Base-by-base conservation (phyloP, 2,888 invertebrate genomes). In the Amblyteles armatorius region DNA sequence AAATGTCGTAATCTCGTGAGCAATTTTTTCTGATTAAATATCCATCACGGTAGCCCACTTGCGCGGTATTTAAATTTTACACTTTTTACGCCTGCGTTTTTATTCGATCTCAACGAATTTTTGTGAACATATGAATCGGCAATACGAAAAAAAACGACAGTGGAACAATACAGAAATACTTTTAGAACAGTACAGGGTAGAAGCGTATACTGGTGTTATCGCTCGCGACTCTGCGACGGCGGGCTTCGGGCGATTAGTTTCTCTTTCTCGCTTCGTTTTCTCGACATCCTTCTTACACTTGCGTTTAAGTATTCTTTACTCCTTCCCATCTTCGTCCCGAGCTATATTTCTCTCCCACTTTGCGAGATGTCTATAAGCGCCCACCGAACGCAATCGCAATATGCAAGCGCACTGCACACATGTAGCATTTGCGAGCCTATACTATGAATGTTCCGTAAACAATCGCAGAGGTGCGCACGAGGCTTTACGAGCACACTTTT, bases 151-250 rank as follows among this genome's bases (percentile, higher is more conserved):
- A 22, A 36, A 7, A 50, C 11, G 26, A 26, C 57, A 4, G 13
- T 57, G 26, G 22, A 57, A 26, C 57, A 11, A 55, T 9, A 29
- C 26, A 16, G 57, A 60, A 73, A 60, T 26, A 40, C 44, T 60
- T 73, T 73, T 60, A 22, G 36, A 72, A 60, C 26, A 44, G 26
- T 11, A 63, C 7, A 55, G 65, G 13, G 36, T 48, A 22, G 40
- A 79, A 44, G 40, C 50, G 71, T 52, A 40, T 36, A 79, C 79
- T 79, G 74, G 50, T 67, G 74, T 76, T 81, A 81, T 81, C 74
- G 81, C 36, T 68, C 48, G 40, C 73, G 48, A 48, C 73, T 50
- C 69, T 48, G 22, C 55, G 67, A 48, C 19, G 44, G 36, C 36
- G 63, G 50, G 60, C 36, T 60, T 48, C 73, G 73, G 73, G 67